These are phyloP conservation scores for Helicolenus hilgendorfi DNA, from an alignment of 2,797 vertebrate genomes.

Conservation along the genomic window DNA sequence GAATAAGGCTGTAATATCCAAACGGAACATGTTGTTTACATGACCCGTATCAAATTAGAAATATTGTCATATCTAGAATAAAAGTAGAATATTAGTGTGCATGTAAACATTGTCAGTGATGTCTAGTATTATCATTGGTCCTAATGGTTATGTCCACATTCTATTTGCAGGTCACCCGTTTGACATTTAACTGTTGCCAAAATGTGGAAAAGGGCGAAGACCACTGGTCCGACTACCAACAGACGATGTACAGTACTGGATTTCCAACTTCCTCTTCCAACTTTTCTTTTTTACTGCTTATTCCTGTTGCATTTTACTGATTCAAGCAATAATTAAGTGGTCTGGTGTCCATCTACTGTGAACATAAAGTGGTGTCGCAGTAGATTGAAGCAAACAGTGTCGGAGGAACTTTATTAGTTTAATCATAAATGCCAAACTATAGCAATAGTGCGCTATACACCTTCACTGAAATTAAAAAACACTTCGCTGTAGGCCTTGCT, in stretches of 20 bases:
- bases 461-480: background rate
- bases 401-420: background rate
- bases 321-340: background rate
- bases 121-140: background rate
- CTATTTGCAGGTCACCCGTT: slow-evolving; percentile 45
- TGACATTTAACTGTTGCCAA: slow-evolving; percentile 25
- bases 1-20: background rate
- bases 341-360: background rate
- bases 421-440: background rate
- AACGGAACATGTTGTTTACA: background rate
- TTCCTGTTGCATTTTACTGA: background rate
- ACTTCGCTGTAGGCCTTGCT: background rate
- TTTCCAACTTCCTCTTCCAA: background rate
- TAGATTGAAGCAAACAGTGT: background rate
- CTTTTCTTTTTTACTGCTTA: background rate
- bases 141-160: slow-evolving; percentile 2
- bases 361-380: background rate
- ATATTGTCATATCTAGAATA: background rate
- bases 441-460: background rate
- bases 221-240: slow-evolving; percentile 13
- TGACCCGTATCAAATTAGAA: background rate
- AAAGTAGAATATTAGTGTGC: background rate
- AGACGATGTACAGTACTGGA: slow-evolving; percentile 71
- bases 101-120: background rate
- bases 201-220: slow-evolving; percentile 84